Evolutionary conservation across 2,888 invertebrate genomes (phyloP).

Genomic region (Yponomeuta malinellus): DNA sequence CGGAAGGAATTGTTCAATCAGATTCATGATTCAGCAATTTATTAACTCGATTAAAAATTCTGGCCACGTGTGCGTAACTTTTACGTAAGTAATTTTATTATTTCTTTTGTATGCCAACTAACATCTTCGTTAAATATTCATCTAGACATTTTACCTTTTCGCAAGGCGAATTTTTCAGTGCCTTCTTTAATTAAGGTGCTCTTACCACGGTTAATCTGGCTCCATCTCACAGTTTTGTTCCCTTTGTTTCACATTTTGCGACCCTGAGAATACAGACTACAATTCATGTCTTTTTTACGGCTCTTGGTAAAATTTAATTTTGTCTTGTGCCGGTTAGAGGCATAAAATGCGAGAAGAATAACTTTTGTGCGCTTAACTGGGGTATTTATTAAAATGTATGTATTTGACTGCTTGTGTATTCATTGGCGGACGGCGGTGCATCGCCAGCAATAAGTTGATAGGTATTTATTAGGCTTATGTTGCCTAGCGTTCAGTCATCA

Average conservation of each 20-base stretch:
- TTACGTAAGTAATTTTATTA: background rate
- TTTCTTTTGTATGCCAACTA: too few species aligned
- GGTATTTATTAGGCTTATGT: too few species aligned
- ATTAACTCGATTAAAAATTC: slow-evolving; percentile 29
- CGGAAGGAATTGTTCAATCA: slow-evolving; percentile 58
- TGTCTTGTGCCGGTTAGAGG: slow-evolving; percentile 9
- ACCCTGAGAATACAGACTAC: background rate
- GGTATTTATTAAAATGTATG: background rate
- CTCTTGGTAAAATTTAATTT: slow-evolving; percentile 22
- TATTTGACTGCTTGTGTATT: background rate
- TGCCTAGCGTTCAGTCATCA: too few species aligned
- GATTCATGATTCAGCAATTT: slow-evolving; percentile 53
- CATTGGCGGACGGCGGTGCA: background rate
- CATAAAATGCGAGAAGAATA: background rate
- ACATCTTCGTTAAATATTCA: too few species aligned
- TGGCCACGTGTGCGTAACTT: background rate
- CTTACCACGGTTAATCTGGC: slow-evolving; percentile 17
- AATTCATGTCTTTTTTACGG: slow-evolving; percentile 20
- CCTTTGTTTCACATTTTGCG: slow-evolving; percentile 16
- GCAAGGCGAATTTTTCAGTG: background rate
- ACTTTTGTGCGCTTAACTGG: background rate
- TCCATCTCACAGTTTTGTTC: slow-evolving; percentile 21
- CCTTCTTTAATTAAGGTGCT: background rate
- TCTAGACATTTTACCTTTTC: background rate
- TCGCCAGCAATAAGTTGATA: too few species aligned